Evolutionary conservation across 53 echinoderm and acorn worm genomes (phyloP), one percentile per base, ranked within the genome.

Genomic region (Paracentrotus lividus): DNA sequence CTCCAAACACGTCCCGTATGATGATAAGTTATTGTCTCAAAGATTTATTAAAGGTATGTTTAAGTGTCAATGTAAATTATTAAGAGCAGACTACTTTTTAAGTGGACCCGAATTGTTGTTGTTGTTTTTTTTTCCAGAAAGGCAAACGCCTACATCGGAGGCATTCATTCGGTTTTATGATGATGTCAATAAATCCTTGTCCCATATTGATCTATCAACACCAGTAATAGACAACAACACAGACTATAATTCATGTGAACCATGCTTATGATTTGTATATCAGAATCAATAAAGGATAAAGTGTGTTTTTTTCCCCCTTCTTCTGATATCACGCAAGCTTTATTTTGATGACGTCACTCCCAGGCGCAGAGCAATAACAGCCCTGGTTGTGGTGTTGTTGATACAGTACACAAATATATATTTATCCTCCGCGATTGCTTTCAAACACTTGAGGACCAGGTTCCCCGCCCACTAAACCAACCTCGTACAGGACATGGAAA

Each of bases 381-480:
- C 81, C 81, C 81, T 47, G 81, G 81, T 81, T 40, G 16, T 40
- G 40, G 76, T 76, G 21, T 51, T 85, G 56, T 86, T 86, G 86
- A 56, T 86, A 86, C 86, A 54, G 81, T 81, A 86, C 86, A 86
- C 34, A 33, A 53, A 86, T 21, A 29, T 56, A 15, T 55, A 86
- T 86, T 86, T 86, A 86, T 55, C 86, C 21, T 45, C 34, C n/a
- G 34, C 32, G 86, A 86, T 86, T 86, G 86, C 56, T 86, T 86
- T 36, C 86, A 56, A 32, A 38, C 55, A 86, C 86, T 54, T 86
- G 7, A 54, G 86, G 12, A 34, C 42, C 64, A 8, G 64, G 60
- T 89, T 89, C 89, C 64, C 59, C 89, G 89, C 89, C 89, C 89
- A 89, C 89, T 89, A 60, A 89, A 89, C 57, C 42, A 89, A 89